These are phyloP conservation scores for Varecia variegata DNA, from an alignment of 2,797 vertebrate species.

Conservation along the genomic window DNA sequence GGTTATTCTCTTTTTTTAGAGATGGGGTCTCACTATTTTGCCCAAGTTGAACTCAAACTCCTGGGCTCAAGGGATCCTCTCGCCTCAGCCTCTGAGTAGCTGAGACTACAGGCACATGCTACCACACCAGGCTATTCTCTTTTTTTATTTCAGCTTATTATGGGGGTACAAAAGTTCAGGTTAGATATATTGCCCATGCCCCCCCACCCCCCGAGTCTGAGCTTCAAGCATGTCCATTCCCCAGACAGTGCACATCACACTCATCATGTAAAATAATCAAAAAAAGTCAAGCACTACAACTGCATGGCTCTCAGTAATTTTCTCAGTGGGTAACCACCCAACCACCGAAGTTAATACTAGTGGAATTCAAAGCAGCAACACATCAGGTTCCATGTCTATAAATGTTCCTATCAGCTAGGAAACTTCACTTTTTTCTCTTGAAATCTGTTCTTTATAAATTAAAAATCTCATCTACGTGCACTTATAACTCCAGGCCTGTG, in stretches of 20 bases:
- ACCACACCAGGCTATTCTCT: not conserved
- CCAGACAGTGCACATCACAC: too few relatives aligned
- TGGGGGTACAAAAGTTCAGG: too few relatives aligned
- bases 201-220: too few relatives aligned
- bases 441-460: not conserved
- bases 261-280: conserved; percentile 1
- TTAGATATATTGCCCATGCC: too few relatives aligned
- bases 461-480: not conserved
- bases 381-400: not conserved
- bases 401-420: not conserved
- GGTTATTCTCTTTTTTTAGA: not conserved
- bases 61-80: not conserved
- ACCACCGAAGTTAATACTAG: rapidly evolving
- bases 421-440: not conserved
- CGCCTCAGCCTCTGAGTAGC: not conserved
- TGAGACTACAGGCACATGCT: not conserved
- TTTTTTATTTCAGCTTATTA: too few relatives aligned
- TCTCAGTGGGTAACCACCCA: not conserved
- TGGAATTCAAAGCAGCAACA: not conserved
- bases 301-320: not conserved
- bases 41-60: not conserved
- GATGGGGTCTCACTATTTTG: not conserved
- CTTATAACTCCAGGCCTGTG: not conserved
- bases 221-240: too few relatives aligned
- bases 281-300: not conserved